Evolutionary conservation across 2,797 vertebrate species (phyloP).

Genomic region (Gila robusta): DNA sequence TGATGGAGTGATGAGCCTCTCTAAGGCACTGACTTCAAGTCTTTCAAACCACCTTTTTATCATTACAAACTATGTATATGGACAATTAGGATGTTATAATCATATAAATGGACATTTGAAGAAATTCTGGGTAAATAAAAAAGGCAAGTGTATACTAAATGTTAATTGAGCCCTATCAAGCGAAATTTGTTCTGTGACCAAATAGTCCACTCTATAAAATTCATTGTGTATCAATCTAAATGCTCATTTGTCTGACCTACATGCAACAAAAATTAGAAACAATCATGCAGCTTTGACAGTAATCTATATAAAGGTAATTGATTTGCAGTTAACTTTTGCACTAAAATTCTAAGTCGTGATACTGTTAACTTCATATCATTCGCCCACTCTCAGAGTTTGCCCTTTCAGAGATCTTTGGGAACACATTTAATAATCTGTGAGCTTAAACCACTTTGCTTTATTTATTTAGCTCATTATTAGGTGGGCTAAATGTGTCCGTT

Average conservation of each 20-base stretch:
- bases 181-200: background rate
- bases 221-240: background rate
- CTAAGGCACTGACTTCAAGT: background rate
- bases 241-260: background rate
- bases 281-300: too few species aligned
- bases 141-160: background rate
- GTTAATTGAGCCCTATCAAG: background rate
- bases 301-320: background rate
- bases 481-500: background rate
- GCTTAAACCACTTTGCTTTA: background rate
- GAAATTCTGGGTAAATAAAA: background rate
- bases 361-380: background rate
- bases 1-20: constrained; percentile 28
- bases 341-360: background rate
- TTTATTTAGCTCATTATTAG: background rate
- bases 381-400: background rate
- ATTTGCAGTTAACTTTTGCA: background rate
- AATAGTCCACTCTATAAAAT: background rate
- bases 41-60: constrained; percentile 1
- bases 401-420: background rate
- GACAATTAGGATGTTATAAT: background rate
- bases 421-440: background rate
- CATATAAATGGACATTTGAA: background rate
- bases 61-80: background rate
- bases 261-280: background rate